These are phyloP conservation scores for Otocyon megalotis DNA, from an alignment of 2,113 vertebrate species.

Conservation along the genomic window DNA sequence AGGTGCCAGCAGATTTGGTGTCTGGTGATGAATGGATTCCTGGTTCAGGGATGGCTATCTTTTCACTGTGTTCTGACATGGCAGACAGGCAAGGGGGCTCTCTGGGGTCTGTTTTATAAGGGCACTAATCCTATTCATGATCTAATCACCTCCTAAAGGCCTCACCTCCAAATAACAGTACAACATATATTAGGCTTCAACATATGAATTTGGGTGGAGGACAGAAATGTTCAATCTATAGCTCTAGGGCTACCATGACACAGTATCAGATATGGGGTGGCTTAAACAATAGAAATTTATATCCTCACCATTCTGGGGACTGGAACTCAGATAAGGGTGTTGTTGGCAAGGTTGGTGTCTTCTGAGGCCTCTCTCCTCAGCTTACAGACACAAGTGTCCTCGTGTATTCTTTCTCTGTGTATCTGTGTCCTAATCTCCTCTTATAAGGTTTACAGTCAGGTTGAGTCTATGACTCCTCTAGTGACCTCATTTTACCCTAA, in stretches of 20 bases:
- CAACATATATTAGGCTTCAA: neutral
- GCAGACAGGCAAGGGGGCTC: neutral
- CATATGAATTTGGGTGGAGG: neutral
- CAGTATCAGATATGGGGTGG: neutral
- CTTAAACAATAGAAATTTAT: neutral
- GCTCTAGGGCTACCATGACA: accelerated
- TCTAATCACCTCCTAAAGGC: neutral
- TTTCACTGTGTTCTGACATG: neutral
- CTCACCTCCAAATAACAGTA: neutral
- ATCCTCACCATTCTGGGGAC: neutral
- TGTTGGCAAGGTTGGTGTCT: neutral
- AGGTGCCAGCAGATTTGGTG: neutral
- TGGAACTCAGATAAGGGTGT: neutral
- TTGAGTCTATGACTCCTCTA: neutral
- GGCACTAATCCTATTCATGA: neutral
- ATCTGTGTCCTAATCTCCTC: neutral
- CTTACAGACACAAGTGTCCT: neutral
- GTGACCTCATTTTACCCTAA: neutral
- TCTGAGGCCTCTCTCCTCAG: neutral
- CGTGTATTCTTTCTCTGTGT: neutral
- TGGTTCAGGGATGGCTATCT: neutral
- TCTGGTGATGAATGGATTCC: neutral
- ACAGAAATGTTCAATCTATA: neutral
- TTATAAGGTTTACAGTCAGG: neutral
- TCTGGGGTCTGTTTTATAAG: neutral